Conservation (phyloP, 2,113 vertebrate genomes). For the Pelecanoides urinatrix region DNA sequence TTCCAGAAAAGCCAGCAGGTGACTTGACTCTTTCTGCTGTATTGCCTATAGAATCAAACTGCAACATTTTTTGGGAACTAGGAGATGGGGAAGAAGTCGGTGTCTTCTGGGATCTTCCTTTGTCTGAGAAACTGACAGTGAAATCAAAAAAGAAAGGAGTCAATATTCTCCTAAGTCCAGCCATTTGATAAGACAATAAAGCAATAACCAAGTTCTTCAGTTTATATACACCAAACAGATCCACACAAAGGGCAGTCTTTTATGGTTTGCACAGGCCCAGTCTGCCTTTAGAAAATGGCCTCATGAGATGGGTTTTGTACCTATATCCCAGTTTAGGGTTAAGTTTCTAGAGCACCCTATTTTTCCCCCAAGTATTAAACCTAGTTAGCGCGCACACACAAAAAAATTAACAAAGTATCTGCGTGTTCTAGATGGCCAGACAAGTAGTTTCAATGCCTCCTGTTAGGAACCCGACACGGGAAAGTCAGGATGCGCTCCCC, state of each 20-base stretch:
- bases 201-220: neutral
- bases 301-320: neutral
- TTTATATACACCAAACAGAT: neutral
- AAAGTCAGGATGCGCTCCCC: neutral
- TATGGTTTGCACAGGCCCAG: neutral
- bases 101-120: slow-evolving; percentile 71
- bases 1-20: slow-evolving; percentile 38
- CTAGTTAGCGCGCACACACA: neutral
- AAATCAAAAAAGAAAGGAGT: neutral
- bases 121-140: slow-evolving; percentile 74
- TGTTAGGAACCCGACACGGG: neutral
- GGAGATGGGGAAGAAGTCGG: slow-evolving; percentile 68
- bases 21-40: slow-evolving; percentile 65
- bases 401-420: neutral
- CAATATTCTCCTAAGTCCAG: neutral
- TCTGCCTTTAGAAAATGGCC: neutral
- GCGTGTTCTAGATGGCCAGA: neutral
- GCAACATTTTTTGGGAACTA: slow-evolving; percentile 66
- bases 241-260: neutral
- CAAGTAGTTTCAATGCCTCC: neutral
- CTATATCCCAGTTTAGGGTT: neutral
- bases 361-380: neutral
- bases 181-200: neutral
- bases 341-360: neutral
- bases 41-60: slow-evolving; percentile 49